Conservation (phyloP, 2,113 vertebrate species). For the Hydrochoerus hydrochaeris region DNA sequence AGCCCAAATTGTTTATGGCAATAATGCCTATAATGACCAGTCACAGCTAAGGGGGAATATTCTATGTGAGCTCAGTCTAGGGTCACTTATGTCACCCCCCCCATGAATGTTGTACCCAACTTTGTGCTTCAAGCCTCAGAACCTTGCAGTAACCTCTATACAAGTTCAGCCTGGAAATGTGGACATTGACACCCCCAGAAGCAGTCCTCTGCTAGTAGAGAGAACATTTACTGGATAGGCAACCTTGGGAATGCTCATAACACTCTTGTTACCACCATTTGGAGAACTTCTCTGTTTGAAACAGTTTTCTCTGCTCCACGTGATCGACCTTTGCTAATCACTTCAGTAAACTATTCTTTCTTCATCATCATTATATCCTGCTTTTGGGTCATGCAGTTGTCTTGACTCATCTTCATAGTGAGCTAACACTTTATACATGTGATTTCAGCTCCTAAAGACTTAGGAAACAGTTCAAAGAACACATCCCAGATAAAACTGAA, state of each 20-base stretch:
- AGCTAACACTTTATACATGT: not conserved
- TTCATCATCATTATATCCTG: not conserved
- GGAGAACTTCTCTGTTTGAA: not conserved
- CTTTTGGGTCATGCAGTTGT: not conserved
- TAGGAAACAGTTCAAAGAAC: not conserved
- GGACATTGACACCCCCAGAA: not conserved
- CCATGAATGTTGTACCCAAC: not conserved
- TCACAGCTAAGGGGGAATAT: not conserved
- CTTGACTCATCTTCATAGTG: not conserved
- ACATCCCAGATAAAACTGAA: not conserved
- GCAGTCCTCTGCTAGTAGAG: not conserved
- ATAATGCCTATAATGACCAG: not conserved
- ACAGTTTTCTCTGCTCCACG: not conserved
- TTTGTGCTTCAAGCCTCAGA: not conserved
- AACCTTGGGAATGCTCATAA: not conserved
- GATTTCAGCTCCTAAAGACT: not conserved
- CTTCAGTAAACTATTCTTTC: not conserved
- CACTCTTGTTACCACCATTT: conserved; percentile 2
- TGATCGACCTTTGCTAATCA: not conserved
- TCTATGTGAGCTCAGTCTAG: not conserved
- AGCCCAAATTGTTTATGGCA: not conserved
- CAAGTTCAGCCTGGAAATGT: not conserved
- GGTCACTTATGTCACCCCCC: not conserved
- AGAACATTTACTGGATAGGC: not conserved
- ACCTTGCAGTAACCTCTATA: not conserved